Base-by-base conservation (phyloP, 2,888 invertebrate species). In the Phortica okadai region DNA sequence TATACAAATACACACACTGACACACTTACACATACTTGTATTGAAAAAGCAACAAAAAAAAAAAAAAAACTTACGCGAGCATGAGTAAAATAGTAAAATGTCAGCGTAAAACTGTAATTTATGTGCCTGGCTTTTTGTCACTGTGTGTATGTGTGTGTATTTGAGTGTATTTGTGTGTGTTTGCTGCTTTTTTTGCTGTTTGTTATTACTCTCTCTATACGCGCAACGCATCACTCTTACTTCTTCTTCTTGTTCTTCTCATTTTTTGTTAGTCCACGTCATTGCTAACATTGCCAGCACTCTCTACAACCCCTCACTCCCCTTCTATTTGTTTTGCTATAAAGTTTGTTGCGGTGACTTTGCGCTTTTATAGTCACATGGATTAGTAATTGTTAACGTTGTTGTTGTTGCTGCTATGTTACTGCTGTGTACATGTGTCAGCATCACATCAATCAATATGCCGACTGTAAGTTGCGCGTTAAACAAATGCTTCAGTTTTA, bases 31-130 rank as follows among this genome's bases (percentile, higher is more conserved):
- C 21, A 21, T 21, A 59, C 16, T 7, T 16, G n/a, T 16, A 59
- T n/a, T 16, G n/a, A 6, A 11, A 2, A 10, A 6, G n/a, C 14
- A 59, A 6, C 8, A 58, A 11, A 58, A 58, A 58, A 59, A 59
- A 21, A 59, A 2, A 59, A 59, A 66, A 66, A 11, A 66, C 33
- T 6, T 41, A 41, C n/a, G 10, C 14, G n/a, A 66, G n/a, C 14
- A 11, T 41, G 41, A 16, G 14, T 79, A 78, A 81, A 87, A 88
- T 86, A 85, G 87, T 86, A 88, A 87, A 87, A 83, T 88, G 88
- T 87, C 86, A 87, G 88, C 86, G 86, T 82, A 88, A 86, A 87
- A 87, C 79, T 84, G 88, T 88, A 87, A 86, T 86, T 88, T 88
- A 88, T 86, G 88, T 87, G 80, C 85, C 80, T 84, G 83, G 83